Conservation (phyloP, 2,113 vertebrate genomes). For the Glaucidium brasilianum region DNA sequence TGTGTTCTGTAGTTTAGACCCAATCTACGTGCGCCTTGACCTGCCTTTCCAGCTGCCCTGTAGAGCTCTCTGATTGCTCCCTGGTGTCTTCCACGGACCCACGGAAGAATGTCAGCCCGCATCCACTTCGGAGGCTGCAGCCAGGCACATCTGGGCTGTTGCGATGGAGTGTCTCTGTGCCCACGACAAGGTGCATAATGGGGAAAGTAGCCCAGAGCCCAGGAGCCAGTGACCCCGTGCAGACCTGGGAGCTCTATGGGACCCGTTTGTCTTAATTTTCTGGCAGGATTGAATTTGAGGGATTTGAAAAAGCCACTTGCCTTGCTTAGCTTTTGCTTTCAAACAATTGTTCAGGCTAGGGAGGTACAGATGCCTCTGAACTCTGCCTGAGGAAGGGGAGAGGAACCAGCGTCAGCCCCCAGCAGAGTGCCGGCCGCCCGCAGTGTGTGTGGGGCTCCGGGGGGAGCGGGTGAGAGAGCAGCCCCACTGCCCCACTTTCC, state of each 20-base stretch:
- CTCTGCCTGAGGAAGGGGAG: neutral
- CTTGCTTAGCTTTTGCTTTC: neutral
- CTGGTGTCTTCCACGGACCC: neutral
- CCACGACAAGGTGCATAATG: neutral
- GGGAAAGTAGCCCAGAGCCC: neutral
- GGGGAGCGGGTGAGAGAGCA: neutral
- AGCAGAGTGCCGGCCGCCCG: neutral
- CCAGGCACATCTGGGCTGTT: neutral
- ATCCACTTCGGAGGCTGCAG: neutral
- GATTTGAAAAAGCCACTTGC: neutral
- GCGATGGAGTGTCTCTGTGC: neutral
- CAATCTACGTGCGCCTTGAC: neutral
- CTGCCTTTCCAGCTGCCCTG: neutral
- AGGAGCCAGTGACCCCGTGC: fast-evolving
- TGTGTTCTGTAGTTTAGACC: neutral
- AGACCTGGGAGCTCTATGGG: neutral
- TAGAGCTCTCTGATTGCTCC: neutral
- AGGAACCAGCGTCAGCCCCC: neutral
- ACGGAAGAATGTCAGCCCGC: neutral
- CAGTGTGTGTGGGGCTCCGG: neutral
- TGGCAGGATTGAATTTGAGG: neutral
- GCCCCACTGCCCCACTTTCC: neutral
- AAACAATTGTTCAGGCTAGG: neutral
- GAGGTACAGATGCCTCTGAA: neutral
- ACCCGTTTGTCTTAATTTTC: neutral